phyloP scores from a whole-genome alignment of 64 coral and sea anemone genomes.

The Porites lutea region DNA sequence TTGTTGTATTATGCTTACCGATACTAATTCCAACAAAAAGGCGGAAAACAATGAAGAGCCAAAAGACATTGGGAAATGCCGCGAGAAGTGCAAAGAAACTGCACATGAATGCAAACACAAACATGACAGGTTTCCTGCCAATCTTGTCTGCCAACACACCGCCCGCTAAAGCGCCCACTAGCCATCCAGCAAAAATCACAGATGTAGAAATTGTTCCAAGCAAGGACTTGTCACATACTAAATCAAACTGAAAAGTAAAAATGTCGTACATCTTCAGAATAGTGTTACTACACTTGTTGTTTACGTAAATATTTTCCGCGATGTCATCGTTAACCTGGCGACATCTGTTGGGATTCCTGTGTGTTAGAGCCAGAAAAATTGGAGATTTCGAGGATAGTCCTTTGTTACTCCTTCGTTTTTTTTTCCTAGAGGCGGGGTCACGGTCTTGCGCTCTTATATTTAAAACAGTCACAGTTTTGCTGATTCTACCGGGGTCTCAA shows the following conservation, averaged over 20 bases:
- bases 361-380: too few relatives aligned
- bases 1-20: constrained; percentile 13
- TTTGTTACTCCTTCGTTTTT: too few relatives aligned
- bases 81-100: constrained; percentile 21
- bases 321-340: too few relatives aligned
- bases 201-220: constrained; percentile 51
- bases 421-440: too few relatives aligned
- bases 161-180: constrained; percentile 10
- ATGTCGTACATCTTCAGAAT: neutral
- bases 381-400: too few relatives aligned
- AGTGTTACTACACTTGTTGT: too few relatives aligned
- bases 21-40: constrained; percentile 57
- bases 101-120: neutral
- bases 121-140: constrained; percentile 58
- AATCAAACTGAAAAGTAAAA: constrained; percentile 29
- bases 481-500: too few relatives aligned
- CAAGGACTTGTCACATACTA: constrained; percentile 61
- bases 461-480: too few relatives aligned
- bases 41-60: constrained; percentile 53
- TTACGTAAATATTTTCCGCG: too few relatives aligned
- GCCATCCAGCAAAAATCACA: constrained; percentile 44
- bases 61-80: constrained; percentile 57
- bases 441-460: too few relatives aligned
- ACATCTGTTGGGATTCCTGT: too few relatives aligned
- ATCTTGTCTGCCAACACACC: constrained; percentile 58